Conservation (phyloP, 1,140 invertebrate species). For the Zaprionus nigranus region DNA sequence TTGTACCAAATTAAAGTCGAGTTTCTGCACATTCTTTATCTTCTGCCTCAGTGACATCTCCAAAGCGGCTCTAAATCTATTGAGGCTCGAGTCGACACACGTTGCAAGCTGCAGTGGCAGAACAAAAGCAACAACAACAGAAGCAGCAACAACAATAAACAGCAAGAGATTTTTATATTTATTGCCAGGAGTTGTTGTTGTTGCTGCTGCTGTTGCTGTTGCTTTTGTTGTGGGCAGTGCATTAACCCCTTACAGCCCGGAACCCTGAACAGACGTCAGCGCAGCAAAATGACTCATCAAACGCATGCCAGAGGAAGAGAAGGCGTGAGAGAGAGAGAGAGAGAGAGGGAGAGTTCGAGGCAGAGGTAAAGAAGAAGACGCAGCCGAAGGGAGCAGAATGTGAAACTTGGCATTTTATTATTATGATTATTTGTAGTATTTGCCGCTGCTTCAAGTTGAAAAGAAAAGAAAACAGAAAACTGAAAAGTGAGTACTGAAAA, state of each 20-base stretch:
- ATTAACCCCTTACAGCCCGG: constrained; percentile 74
- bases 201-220: background rate
- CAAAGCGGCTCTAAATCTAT: constrained; percentile 36
- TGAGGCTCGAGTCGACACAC: constrained; percentile 10
- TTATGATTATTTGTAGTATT: constrained; percentile 83
- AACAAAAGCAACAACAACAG: constrained; percentile 15
- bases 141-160: constrained; percentile 55
- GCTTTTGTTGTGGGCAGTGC: constrained; percentile 50
- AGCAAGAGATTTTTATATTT: constrained; percentile 78
- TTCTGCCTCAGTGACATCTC: constrained; percentile 3
- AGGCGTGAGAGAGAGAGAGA: background rate
- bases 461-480: constrained; percentile 66
- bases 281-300: constrained; percentile 76
- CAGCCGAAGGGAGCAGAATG: constrained; percentile 57
- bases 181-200: constrained; percentile 59
- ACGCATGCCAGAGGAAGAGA: constrained; percentile 12
- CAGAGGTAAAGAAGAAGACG: constrained; percentile 1
- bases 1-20: background rate
- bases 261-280: constrained; percentile 37
- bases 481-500: constrained; percentile 55
- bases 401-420: constrained; percentile 82
- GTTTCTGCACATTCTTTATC: background rate
- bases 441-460: constrained; percentile 67
- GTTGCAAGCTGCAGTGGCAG: constrained; percentile 37
- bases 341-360: constrained; percentile 22